Conservation (phyloP, 2,797 vertebrate genomes). For the Molothrus aeneus region DNA sequence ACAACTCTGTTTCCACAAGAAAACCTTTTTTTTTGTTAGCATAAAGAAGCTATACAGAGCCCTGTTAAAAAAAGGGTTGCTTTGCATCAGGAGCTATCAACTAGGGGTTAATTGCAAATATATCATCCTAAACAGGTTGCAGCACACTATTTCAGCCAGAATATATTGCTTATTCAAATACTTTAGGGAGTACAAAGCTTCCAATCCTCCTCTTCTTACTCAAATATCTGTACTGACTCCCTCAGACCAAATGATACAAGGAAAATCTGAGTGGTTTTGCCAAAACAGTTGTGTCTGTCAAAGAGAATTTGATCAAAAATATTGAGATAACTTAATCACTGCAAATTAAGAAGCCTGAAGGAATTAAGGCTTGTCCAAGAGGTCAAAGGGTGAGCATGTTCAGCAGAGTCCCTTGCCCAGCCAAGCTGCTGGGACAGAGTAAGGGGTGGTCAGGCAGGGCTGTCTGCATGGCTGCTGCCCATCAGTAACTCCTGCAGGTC, state of each 20-base stretch:
- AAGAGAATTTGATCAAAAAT: neutral
- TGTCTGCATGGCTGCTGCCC: neutral
- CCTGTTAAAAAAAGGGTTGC: neutral
- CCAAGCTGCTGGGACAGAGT: neutral
- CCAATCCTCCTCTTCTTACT: neutral
- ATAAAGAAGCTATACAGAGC: neutral
- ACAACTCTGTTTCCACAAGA: neutral
- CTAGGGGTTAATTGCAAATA: constrained; percentile 43
- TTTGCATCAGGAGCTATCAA: neutral
- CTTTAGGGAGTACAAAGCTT: neutral
- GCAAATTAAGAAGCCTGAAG: neutral
- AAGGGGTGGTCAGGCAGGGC: neutral
- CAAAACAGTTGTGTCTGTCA: neutral
- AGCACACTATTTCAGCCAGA: neutral
- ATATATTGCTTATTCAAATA: neutral
- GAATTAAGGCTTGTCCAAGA: neutral
- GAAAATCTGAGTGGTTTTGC: neutral
- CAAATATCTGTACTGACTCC: neutral
- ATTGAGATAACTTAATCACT: neutral
- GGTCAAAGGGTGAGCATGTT: rapidly evolving
- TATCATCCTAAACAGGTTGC: neutral
- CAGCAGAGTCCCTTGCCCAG: neutral
- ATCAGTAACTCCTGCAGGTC: neutral
- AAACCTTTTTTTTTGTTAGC: neutral
- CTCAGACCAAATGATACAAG: neutral